Evolutionary conservation across 2,888 invertebrate species (phyloP).

Genomic region (Melieria omissa): DNA sequence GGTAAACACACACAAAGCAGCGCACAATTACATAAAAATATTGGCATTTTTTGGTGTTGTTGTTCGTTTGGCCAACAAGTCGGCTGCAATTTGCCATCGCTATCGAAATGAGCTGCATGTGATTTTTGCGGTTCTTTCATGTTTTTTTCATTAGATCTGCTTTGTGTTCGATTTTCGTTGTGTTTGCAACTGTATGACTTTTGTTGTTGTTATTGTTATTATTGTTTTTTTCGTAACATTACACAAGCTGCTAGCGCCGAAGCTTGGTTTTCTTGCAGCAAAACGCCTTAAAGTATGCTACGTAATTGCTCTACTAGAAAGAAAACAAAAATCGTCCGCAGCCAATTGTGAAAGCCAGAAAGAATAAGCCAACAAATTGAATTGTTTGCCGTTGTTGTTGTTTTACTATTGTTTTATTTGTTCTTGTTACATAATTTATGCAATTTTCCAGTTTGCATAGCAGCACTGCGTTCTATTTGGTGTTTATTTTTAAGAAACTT

Average conservation of each 20-base stretch:
- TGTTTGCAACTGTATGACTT: not conserved
- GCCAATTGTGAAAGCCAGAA: not conserved
- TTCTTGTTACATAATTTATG: not conserved
- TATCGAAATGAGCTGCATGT: no score
- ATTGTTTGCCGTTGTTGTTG: not conserved
- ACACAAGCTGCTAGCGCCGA: not conserved
- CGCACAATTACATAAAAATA: no score
- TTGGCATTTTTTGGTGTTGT: no score
- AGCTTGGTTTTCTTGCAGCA: not conserved
- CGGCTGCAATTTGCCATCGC: no score
- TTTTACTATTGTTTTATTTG: not conserved
- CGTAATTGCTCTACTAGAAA: not conserved
- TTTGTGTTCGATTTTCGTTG: no score
- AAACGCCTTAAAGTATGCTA: not conserved
- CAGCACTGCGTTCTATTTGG: not conserved
- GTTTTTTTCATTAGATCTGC: no score
- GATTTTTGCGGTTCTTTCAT: no score
- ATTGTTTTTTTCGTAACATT: not conserved
- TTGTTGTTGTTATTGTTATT: not conserved
- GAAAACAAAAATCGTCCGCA: not conserved
- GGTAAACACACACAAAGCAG: no score
- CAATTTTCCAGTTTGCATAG: not conserved
- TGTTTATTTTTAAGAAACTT: no score
- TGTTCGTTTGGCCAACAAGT: no score
- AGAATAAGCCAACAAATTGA: not conserved